Base-by-base conservation (phyloP, 2,888 invertebrate genomes). In the Phoronis australis region DNA sequence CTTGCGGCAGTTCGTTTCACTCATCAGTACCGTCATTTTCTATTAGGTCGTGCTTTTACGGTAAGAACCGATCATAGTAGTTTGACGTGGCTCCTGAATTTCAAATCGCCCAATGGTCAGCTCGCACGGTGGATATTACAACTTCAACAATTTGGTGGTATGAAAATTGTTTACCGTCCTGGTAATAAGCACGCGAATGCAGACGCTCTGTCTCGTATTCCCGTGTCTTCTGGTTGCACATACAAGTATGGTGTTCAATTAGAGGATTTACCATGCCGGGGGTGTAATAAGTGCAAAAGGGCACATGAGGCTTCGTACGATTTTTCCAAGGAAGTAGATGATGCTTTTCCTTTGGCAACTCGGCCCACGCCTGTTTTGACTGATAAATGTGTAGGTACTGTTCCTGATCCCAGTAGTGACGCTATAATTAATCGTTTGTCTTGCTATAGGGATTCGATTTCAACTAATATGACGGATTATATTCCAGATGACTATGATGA, bases 121-220 rank as follows among this genome's bases (percentile, higher is more conserved):
- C 27, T 51, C 4, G 52, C 55, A n/a, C 37, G 52, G 25, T 54
- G 55, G 55, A 35, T 50, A 26, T 38, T 38, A 23, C 21, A 23
- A n/a, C 38, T 54, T 15, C 15, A 42, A 3, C 46, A 51, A 31
- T 54, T 37, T 26, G 46, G 52, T 22, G 46, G 52, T 22, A 49
- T 55, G 49, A 40, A 20, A 6, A 47, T 54, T n/a, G 23, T 41
- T 2, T 52, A 54, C 27, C 23, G 55, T 2, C 21, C 46, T 22
- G 49, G 49, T 15, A 40, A 43, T 15, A 45, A 51, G 21, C 52
- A 54, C 27, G 20, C n/a, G 3, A 52, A 54, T 42, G 55, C 52
- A 9, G 52, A 52, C 24, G 43, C 38, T 3, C 35, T 54, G 22
- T 45, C 42, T 15, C 4, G 55, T 18, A 41, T 52, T 18, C 43